phyloP scores from a whole-genome alignment of 2,888 invertebrate species.

The Strigamia crassipes region DNA sequence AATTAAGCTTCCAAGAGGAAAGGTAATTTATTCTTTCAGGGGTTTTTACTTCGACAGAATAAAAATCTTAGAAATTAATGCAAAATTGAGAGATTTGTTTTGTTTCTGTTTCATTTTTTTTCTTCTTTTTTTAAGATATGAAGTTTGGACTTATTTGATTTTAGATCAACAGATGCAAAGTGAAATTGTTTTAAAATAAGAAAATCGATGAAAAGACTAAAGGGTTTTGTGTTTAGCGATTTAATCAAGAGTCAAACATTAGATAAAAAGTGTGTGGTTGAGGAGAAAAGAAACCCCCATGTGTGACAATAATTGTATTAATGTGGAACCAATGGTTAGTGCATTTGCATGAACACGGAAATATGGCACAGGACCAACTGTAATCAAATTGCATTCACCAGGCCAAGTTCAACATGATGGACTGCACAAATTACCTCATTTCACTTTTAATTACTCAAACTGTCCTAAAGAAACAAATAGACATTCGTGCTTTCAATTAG shows the following conservation, averaged over 20 bases:
- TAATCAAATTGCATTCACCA: slow-evolving; percentile 36
- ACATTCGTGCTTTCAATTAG: neutral
- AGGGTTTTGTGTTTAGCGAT: neutral
- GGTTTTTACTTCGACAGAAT: too few relatives aligned
- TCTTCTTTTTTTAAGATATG: too few relatives aligned
- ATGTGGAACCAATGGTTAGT: slow-evolving; percentile 35
- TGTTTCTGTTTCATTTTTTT: too few relatives aligned
- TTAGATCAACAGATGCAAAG: too few relatives aligned
- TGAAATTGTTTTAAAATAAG: neutral
- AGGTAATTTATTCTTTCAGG: neutral
- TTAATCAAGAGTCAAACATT: neutral
- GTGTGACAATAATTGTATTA: slow-evolving; percentile 23
- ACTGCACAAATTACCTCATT: slow-evolving; percentile 40
- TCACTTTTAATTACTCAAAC: slow-evolving; percentile 31
- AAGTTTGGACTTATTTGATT: too few relatives aligned
- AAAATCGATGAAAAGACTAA: neutral
- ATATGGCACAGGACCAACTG: slow-evolving; percentile 36
- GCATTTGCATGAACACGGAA: slow-evolving; percentile 31
- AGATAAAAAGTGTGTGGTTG: neutral
- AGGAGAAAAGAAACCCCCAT: neutral
- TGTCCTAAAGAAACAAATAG: slow-evolving; percentile 38
- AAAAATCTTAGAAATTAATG: too few relatives aligned
- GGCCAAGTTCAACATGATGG: slow-evolving; percentile 40
- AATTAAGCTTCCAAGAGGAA: neutral
- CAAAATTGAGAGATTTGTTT: too few relatives aligned